Evolutionary conservation across 2,113 vertebrate species (phyloP).

Genomic region (Stegostoma tigrinum): DNA sequence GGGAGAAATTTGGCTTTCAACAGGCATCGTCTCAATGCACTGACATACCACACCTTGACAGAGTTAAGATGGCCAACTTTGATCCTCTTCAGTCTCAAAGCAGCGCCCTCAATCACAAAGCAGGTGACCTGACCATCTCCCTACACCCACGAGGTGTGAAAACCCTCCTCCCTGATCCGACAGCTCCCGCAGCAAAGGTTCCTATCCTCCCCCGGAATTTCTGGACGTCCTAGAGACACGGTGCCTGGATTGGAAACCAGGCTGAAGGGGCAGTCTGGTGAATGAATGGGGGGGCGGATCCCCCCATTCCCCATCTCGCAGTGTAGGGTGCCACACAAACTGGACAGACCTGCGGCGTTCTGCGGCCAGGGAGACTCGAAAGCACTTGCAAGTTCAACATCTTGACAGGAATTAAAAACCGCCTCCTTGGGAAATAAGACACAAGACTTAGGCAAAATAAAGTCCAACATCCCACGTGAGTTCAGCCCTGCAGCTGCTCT

Average conservation of each 20-base stretch:
- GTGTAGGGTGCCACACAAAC: neutral
- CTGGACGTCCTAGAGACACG: neutral
- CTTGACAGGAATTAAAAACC: slow-evolving; percentile 38
- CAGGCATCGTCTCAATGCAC: neutral
- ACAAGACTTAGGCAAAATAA: slow-evolving; percentile 41
- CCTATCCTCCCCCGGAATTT: neutral
- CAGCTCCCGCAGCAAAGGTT: neutral
- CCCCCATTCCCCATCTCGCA: too few relatives aligned
- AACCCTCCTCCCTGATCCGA: neutral
- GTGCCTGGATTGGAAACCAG: neutral
- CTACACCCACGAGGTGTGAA: neutral
- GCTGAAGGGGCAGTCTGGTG: neutral
- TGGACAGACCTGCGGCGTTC: neutral
- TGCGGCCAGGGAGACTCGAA: neutral
- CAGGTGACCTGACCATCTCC: neutral
- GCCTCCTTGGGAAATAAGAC: slow-evolving; percentile 48
- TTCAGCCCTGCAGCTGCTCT: neutral
- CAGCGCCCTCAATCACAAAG: neutral
- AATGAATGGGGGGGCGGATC: neutral
- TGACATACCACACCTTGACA: neutral
- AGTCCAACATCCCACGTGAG: neutral
- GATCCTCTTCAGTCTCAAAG: neutral
- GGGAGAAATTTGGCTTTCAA: too few relatives aligned
- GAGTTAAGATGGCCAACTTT: neutral
- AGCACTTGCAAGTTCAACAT: slow-evolving; percentile 42